Evolutionary conservation across 2,888 invertebrate genomes (phyloP).

Genomic region (Amitus sp.): DNA sequence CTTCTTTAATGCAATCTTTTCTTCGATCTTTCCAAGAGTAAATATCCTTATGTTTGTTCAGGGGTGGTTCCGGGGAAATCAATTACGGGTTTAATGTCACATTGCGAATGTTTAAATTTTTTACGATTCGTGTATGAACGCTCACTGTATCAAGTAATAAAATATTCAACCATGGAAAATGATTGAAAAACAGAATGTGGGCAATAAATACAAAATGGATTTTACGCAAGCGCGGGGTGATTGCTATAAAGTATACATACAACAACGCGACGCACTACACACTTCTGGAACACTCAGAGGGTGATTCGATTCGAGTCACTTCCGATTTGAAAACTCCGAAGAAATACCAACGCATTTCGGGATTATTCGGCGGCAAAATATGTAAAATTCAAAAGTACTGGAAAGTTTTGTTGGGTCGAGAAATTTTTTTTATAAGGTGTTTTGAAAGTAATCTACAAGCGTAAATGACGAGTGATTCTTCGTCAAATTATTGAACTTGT

Average conservation of each 20-base stretch:
- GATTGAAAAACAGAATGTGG: conserved; percentile 3
- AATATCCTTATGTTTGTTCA: too few relatives aligned
- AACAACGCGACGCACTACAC: conserved; percentile 32
- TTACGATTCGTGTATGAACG: neutral
- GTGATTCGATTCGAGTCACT: conserved; percentile 13
- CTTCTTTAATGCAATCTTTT: too few relatives aligned
- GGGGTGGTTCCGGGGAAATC: too few relatives aligned
- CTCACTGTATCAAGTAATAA: neutral
- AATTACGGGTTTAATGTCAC: too few relatives aligned
- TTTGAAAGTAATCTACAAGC: too few relatives aligned
- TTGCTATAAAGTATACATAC: conserved; percentile 26
- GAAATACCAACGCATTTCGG: neutral
- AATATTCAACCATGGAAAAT: conserved; percentile 1
- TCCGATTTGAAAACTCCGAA: conserved; percentile 1
- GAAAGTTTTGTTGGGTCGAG: too few relatives aligned
- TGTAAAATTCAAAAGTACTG: too few relatives aligned
- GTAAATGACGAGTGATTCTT: too few relatives aligned
- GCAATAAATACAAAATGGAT: conserved; percentile 17
- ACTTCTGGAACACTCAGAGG: conserved; percentile 22
- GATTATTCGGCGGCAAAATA: too few relatives aligned
- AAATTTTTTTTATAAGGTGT: too few relatives aligned
- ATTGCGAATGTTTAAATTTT: neutral
- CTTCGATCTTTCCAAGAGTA: too few relatives aligned
- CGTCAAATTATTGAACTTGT: too few relatives aligned
- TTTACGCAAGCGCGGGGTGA: conserved; percentile 18